A percentile compares a stretch with the other conserved stretches of the same genome.
Evolutionary conservation across 2,113 vertebrate species (phyloP).

Genomic region (Vireo altiloquus): DNA sequence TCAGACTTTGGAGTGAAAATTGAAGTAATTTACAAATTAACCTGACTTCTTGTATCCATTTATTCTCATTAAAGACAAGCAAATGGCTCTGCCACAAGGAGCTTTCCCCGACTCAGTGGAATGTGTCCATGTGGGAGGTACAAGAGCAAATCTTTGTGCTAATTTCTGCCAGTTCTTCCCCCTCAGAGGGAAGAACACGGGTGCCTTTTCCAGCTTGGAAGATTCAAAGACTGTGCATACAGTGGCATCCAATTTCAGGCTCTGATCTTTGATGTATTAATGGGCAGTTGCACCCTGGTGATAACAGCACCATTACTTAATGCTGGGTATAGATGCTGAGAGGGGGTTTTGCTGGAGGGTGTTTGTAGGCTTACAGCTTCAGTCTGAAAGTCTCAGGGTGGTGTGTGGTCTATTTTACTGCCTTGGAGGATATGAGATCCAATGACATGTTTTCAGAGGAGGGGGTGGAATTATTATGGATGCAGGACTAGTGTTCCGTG

Average conservation of each 20-base stretch:
- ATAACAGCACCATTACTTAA: not conserved
- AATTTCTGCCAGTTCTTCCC: not conserved
- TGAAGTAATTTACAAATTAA: not conserved
- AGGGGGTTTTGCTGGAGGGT: not conserved
- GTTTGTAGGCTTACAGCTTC: not conserved
- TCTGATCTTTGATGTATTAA: not conserved
- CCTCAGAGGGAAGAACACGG: not conserved
- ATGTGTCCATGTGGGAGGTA: not conserved
- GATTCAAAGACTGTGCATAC: not conserved
- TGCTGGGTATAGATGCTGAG: not conserved
- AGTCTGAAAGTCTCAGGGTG: not conserved
- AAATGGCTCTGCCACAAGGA: not conserved
- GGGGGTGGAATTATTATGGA: not conserved
- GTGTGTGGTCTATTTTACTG: not conserved
- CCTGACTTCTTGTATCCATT: not conserved
- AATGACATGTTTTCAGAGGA: not conserved
- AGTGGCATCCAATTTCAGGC: not conserved
- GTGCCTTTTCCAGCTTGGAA: not conserved
- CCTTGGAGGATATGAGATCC: not conserved
- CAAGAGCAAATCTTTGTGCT: not conserved
- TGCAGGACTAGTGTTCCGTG: not conserved
- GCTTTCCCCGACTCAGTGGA: not conserved
- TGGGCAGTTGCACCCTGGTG: not conserved
- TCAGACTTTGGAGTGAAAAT: not conserved
- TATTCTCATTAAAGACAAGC: not conserved